Percentiles rank a stretch among this genome's conserved stretches.
Conservation (phyloP, 2,797 vertebrate species). For the Halcyon badia region DNA sequence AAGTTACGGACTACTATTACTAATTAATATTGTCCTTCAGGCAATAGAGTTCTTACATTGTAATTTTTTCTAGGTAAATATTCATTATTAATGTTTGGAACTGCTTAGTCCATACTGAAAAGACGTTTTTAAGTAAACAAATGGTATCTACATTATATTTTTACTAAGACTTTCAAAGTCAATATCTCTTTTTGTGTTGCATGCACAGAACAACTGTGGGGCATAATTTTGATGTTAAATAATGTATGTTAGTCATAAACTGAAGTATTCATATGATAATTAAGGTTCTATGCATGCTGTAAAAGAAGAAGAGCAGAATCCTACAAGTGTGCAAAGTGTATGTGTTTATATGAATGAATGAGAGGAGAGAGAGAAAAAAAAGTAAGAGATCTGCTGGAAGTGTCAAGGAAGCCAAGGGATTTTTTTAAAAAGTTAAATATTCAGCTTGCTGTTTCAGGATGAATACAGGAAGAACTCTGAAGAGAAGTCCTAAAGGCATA, state of each 20-base stretch:
- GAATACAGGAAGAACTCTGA: background rate
- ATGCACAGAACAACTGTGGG: constrained; percentile 25
- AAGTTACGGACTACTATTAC: constrained; percentile 57
- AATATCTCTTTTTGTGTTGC: constrained; percentile 26
- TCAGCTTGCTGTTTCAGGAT: background rate
- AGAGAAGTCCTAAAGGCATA: background rate
- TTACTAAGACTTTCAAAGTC: constrained; percentile 57
- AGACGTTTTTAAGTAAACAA: constrained; percentile 54
- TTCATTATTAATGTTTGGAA: constrained; percentile 73
- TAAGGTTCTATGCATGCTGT: constrained; percentile 8
- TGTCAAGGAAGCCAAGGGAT: background rate
- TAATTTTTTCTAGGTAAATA: constrained; percentile 65
- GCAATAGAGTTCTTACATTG: constrained; percentile 52
- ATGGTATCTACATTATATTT: constrained; percentile 26
- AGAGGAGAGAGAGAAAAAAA: background rate
- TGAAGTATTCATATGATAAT: constrained; percentile 43
- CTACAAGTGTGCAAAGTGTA: background rate
- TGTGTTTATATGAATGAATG: background rate
- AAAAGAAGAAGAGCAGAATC: background rate
- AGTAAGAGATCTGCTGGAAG: background rate
- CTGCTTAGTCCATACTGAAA: constrained; percentile 51
- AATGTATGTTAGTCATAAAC: constrained; percentile 51
- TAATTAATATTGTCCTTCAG: constrained; percentile 76
- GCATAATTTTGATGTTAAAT: constrained; percentile 56
- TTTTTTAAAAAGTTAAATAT: background rate